Evolutionary conservation across 1,140 invertebrate species (phyloP), one percentile per base, ranked within the genome.

Genomic region (Anoplolepis gracilipes): DNA sequence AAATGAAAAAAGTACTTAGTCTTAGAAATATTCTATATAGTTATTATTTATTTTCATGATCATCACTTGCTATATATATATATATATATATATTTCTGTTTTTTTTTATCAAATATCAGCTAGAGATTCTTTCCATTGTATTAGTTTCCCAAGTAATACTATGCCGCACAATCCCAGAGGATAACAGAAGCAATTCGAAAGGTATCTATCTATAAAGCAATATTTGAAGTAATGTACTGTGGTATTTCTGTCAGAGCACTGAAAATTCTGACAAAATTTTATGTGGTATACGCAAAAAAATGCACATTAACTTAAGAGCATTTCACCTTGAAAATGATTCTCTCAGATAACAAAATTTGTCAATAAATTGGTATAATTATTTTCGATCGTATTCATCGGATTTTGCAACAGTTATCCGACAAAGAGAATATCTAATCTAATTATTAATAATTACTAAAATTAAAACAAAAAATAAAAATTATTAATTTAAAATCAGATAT

Each of bases 141-240:
- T 69, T 79, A 79, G 65, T 67, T 69, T 65, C 25, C 22, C 25
- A 13, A 8, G 16, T 79, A 78, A 67, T 79, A 7, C 5, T 22
- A 28, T 30, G 13, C 30, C 42, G 33, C n/a, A 42, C 46, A 79
- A 57, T 79, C 33, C 39, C 42, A 30, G n/a, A 79, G 22, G 62
- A 67, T 78, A 78, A 78, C 46, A 42, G 46, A n/a, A 13, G 22
- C 42, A 67, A 79, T 79, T 67, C 61, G 16, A 67, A 55, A n/a
- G 42, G 16, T 5, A 19, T 19, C 42, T 46, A 46, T 39, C 42
- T 30, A 36, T 78, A n/a, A 53, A 13, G 42, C 30, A 67, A 67
- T 62, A 78, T 78, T 61, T 67, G 46, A 69, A 79, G 62, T 69
- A 55, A 79, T 49, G 28, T 55, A 55, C n/a, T 64, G 22, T 39